Evolutionary conservation across 2,888 invertebrate genomes (phyloP).

Genomic region (Trissolcus brochymenae): DNA sequence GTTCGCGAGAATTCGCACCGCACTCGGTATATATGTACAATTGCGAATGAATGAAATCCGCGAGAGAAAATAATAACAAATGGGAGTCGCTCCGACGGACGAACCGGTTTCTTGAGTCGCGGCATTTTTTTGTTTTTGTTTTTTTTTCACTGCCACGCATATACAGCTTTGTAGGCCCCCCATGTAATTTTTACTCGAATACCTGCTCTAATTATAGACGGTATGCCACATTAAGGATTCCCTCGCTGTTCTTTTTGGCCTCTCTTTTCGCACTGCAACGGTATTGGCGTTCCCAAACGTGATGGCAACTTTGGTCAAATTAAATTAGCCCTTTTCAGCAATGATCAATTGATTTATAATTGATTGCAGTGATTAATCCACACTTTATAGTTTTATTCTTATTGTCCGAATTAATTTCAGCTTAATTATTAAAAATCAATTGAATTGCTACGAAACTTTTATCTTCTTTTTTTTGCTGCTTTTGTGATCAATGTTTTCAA

Average conservation of each 20-base stretch:
- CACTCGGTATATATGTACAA: not conserved
- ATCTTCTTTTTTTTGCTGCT: no score
- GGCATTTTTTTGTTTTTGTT: no score
- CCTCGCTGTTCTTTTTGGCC: conserved; percentile 13
- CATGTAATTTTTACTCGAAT: conserved; percentile 69
- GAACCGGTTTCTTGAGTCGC: conserved; percentile 49
- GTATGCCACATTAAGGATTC: conserved; percentile 54
- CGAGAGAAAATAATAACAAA: conserved; percentile 39
- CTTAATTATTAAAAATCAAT: not conserved
- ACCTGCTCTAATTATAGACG: conserved; percentile 74
- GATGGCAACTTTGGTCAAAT: conserved; percentile 38
- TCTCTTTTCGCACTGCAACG: conserved; percentile 13
- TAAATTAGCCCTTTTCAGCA: conserved; percentile 39
- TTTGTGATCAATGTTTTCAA: not conserved
- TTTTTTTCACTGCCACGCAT: conserved; percentile 19
- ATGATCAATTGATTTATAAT: conserved; percentile 47
- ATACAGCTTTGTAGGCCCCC: conserved; percentile 40
- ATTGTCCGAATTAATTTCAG: not conserved
- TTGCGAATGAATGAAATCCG: conserved; percentile 18
- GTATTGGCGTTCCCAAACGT: conserved; percentile 15
- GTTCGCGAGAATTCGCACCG: conserved; percentile 13
- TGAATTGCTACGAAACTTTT: not conserved
- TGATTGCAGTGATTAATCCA: conserved; percentile 26
- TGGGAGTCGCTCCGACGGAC: conserved; percentile 18
- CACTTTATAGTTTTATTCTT: conserved; percentile 9